Conservation (phyloP, 2,888 invertebrate species). For the Drosophila koepferae region DNA sequence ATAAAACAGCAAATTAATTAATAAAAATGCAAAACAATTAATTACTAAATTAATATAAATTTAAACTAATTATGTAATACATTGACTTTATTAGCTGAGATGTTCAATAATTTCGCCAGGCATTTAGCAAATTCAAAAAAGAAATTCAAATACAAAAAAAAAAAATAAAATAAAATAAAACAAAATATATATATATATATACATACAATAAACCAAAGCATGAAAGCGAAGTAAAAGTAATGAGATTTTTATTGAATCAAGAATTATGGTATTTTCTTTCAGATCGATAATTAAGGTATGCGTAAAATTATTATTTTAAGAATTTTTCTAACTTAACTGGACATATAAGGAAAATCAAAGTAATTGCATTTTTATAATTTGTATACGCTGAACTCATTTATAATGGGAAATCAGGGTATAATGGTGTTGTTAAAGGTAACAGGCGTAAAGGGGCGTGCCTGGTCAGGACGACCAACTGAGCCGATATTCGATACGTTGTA, state of each 20-base stretch:
- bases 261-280: neutral
- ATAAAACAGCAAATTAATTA: constrained; percentile 23
- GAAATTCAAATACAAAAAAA: constrained; percentile 18
- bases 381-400: too few species aligned
- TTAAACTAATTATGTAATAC: constrained; percentile 61
- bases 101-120: constrained; percentile 72
- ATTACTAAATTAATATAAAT: constrained; percentile 53
- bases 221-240: constrained; percentile 37
- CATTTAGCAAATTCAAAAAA: constrained; percentile 61
- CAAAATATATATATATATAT: constrained; percentile 41
- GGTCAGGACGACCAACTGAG: too few species aligned
- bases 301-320: neutral
- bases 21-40: constrained; percentile 25
- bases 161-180: constrained; percentile 29
- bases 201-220: constrained; percentile 64
- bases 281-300: neutral
- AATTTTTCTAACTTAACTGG: neutral
- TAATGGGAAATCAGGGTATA: too few species aligned
- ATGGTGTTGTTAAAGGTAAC: too few species aligned
- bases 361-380: too few species aligned
- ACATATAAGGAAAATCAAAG: too few species aligned
- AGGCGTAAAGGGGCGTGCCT: too few species aligned
- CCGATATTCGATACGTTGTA: too few species aligned
- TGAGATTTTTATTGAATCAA: neutral
- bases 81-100: constrained; percentile 78